Evolutionary conservation across 2,797 vertebrate species (phyloP).

Genomic region (Lacerta agilis): DNA sequence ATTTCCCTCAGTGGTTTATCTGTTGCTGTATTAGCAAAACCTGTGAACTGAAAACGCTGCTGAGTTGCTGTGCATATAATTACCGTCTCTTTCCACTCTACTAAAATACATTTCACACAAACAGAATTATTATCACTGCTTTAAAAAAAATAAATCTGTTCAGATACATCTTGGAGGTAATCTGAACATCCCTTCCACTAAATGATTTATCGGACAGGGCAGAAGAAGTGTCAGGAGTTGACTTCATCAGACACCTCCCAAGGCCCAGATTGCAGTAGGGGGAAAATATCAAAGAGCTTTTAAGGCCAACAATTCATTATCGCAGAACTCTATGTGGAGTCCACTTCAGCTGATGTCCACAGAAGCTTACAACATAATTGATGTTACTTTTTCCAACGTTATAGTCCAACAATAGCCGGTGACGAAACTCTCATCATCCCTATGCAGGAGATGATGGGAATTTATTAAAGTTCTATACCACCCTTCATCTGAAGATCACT

Average conservation of each 20-base stretch:
- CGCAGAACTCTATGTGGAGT: neutral
- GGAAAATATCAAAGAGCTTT: neutral
- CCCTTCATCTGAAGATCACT: too few species aligned
- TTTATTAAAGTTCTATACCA: too few species aligned
- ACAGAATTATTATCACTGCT: neutral
- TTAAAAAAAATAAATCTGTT: slow-evolving; percentile 29
- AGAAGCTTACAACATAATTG: neutral
- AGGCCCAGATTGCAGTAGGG: neutral
- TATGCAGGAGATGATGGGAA: too few species aligned
- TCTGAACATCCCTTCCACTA: neutral
- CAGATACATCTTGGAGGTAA: neutral
- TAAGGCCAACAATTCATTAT: neutral
- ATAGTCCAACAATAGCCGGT: too few species aligned
- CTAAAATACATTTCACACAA: slow-evolving; percentile 14
- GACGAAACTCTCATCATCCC: too few species aligned
- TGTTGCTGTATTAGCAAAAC: slow-evolving; percentile 55
- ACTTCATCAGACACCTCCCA: neutral
- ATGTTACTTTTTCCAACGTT: neutral
- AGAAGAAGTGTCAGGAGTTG: slow-evolving; percentile 16
- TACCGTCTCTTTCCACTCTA: slow-evolving; percentile 34
- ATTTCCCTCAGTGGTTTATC: slow-evolving; percentile 56
- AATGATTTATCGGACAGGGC: neutral
- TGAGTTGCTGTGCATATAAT: slow-evolving; percentile 18
- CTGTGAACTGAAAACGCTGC: slow-evolving; percentile 52
- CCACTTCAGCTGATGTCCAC: neutral